phyloP scores from a whole-genome alignment of 1,140 invertebrate species.

The Cryptotermes secundus region DNA sequence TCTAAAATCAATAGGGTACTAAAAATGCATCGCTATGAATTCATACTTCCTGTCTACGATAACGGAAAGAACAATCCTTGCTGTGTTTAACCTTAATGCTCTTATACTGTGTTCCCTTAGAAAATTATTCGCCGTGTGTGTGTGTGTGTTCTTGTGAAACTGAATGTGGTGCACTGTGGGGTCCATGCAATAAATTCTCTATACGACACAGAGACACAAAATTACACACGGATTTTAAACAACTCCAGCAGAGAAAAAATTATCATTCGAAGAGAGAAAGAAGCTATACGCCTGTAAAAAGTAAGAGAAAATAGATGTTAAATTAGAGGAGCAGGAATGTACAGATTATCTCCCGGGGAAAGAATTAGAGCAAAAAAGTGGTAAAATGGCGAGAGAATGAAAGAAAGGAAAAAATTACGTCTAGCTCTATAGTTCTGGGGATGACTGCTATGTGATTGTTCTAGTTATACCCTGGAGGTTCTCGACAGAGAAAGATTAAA shows the following conservation, averaged over 20 bases:
- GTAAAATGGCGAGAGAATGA: not conserved
- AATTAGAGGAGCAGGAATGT: not conserved
- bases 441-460: constrained; percentile 1
- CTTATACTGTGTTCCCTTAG: not conserved
- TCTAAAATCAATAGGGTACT: no score
- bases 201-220: not conserved
- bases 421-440: not conserved
- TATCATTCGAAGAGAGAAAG: not conserved
- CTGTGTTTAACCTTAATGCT: not conserved
- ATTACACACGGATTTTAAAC: not conserved
- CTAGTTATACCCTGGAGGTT: not conserved
- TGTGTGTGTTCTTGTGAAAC: not conserved
- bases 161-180: not conserved
- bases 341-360: not conserved
- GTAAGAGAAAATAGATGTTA: not conserved
- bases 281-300: not conserved
- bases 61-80: not conserved
- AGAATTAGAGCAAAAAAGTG: not conserved
- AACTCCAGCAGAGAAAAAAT: not conserved
- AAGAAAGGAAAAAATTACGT: not conserved
- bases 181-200: not conserved
- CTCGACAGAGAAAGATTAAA: not conserved
- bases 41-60: no score
- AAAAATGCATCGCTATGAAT: no score
- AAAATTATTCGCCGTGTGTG: not conserved